Evolutionary conservation across 2,888 invertebrate genomes (phyloP).

Genomic region (Andrena flavipes): DNA sequence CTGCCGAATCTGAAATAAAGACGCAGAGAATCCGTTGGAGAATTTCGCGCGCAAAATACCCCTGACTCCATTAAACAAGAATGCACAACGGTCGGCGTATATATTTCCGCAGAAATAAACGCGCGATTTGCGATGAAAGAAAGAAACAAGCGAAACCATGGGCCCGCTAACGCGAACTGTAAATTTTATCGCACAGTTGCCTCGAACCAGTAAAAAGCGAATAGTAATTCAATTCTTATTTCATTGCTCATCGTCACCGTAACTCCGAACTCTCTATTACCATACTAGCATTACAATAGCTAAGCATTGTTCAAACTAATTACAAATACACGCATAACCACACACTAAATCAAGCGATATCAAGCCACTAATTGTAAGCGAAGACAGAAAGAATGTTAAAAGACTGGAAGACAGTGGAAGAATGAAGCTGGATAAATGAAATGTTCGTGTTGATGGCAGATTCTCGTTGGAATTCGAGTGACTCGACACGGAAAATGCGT

Average conservation of each 20-base stretch:
- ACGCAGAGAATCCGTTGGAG: slow-evolving; percentile 2
- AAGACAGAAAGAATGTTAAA: background rate
- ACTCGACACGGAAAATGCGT: slow-evolving; percentile 4
- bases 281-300: too few relatives aligned
- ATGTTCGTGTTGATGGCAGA: background rate
- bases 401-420: too few relatives aligned
- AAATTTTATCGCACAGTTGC: background rate
- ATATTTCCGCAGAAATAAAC: background rate
- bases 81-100: background rate
- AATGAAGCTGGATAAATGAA: background rate
- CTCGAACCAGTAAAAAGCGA: background rate
- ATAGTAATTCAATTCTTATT: background rate
- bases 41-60: background rate
- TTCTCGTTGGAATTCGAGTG: background rate
- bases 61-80: background rate
- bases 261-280: too few relatives aligned
- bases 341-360: too few relatives aligned
- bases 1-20: slow-evolving; percentile 71
- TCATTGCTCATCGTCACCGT: too few relatives aligned
- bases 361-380: background rate
- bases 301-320: too few relatives aligned
- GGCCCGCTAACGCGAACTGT: background rate
- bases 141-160: background rate
- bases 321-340: too few relatives aligned
- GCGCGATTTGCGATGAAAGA: background rate